Evolutionary conservation across 2,888 invertebrate species (phyloP).

Genomic region (Elegia similella): DNA sequence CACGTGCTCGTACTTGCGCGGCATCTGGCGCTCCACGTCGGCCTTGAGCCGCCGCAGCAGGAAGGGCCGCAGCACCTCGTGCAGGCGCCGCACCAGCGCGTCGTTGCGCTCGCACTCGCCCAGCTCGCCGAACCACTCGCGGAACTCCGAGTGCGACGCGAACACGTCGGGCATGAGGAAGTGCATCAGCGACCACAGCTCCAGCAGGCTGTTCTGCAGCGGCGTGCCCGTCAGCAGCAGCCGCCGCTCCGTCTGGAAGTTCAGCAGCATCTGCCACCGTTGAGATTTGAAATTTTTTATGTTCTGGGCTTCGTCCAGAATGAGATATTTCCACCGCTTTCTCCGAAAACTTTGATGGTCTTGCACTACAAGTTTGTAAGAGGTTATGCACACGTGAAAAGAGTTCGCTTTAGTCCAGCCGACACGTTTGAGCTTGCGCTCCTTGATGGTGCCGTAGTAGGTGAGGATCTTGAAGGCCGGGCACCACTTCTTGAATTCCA

Average conservation of each 20-base stretch:
- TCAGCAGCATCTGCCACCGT: slow-evolving; percentile 97
- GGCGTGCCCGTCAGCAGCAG: slow-evolving; percentile 96
- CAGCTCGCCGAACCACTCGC: slow-evolving; percentile 99
- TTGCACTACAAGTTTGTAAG: slow-evolving; percentile 98
- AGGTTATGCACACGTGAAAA: slow-evolving; percentile 98
- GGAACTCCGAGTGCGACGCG: slow-evolving; percentile 97
- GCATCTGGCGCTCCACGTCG: slow-evolving; percentile 98
- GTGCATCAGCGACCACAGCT: slow-evolving; percentile 98
- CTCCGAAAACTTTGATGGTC: slow-evolving; percentile 98
- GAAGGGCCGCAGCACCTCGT: slow-evolving; percentile 92
- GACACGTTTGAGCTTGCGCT: slow-evolving; percentile 93
- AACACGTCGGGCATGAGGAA: slow-evolving; percentile 99
- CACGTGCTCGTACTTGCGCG: slow-evolving; percentile 96
- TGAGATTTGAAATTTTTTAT: slow-evolving; percentile 99
- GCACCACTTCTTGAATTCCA: slow-evolving; percentile 99
- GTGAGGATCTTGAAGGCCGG: slow-evolving; percentile 99
- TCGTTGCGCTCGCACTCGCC: slow-evolving; percentile 76
- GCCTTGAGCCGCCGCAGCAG: slow-evolving; percentile 94
- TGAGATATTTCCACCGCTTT: slow-evolving; percentile 99
- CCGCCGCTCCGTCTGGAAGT: slow-evolving; percentile 95
- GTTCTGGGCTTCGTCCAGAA: slow-evolving; percentile 99
- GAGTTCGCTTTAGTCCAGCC: slow-evolving; percentile 99
- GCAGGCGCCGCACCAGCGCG: slow-evolving; percentile 60
- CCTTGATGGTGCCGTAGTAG: slow-evolving; percentile 98
- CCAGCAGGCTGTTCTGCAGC: slow-evolving; percentile 97